A percentile compares a stretch with the other conserved stretches of the same genome.
These are phyloP conservation scores for Ceyx margarethae DNA, from an alignment of 2,113 vertebrate species.

Conservation along the genomic window DNA sequence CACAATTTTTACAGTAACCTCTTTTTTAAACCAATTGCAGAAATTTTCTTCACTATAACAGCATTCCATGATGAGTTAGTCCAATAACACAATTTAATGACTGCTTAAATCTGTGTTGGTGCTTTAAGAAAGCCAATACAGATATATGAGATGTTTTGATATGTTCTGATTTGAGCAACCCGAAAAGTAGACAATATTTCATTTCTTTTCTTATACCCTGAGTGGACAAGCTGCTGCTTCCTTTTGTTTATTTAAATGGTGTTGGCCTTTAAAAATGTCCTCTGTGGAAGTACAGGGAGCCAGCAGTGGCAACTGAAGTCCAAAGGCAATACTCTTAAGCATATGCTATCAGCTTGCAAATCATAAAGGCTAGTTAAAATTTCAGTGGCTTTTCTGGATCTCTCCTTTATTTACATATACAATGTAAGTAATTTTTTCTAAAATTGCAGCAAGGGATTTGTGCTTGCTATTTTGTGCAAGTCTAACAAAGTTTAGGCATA, in stretches of 20 bases:
- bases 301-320: slow-evolving; percentile 44
- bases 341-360: slow-evolving; percentile 44
- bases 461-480: slow-evolving; percentile 27
- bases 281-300: slow-evolving; percentile 4
- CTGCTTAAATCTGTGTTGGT: background rate
- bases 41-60: background rate
- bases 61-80: background rate
- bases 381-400: slow-evolving; percentile 42
- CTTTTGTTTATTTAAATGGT: slow-evolving; percentile 39
- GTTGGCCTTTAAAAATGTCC: slow-evolving; percentile 55
- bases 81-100: background rate
- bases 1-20: background rate
- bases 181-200: background rate
- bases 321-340: slow-evolving; percentile 57
- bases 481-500: slow-evolving; percentile 25
- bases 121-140: background rate
- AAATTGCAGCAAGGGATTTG: slow-evolving; percentile 34
- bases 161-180: background rate
- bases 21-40: background rate
- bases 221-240: slow-evolving; percentile 14
- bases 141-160: background rate
- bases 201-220: background rate
- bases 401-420: slow-evolving; percentile 57
- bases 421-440: slow-evolving; percentile 29
- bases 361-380: slow-evolving; percentile 57